A percentile compares a stretch with the other conserved stretches of the same genome.
phyloP scores from a whole-genome alignment of 2,113 vertebrate genomes.

The Entomyzon cyanotis region DNA sequence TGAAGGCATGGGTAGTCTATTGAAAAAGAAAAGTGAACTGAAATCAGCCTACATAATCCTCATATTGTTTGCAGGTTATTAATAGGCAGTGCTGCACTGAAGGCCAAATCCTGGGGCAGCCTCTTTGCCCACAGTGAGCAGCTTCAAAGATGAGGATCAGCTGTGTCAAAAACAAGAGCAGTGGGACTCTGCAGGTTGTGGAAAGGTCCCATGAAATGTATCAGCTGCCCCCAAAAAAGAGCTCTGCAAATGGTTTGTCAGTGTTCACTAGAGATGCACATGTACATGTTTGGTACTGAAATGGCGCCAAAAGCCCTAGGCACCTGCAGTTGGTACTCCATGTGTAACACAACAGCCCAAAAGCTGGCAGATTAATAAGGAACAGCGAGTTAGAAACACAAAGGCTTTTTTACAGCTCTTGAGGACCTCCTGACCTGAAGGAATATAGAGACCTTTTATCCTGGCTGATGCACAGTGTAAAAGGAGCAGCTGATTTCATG shows the following conservation, averaged over 20 bases:
- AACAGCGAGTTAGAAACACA: neutral
- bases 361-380: neutral
- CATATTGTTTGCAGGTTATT: neutral
- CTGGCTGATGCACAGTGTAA: neutral
- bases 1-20: neutral
- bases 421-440: neutral
- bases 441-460: neutral
- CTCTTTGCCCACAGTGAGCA: neutral
- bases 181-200: neutral
- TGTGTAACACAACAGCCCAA: neutral
- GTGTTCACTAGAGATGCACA: neutral
- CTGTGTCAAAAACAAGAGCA: neutral
- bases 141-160: neutral
- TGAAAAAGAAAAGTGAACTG: neutral
- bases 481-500: neutral
- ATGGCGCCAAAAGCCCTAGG: neutral
- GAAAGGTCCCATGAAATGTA: neutral
- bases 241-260: neutral
- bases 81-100: neutral
- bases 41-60: neutral
- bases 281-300: neutral
- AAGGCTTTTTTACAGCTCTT: neutral
- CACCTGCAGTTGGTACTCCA: fast-evolving
- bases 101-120: neutral
- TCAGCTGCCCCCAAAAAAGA: neutral